phyloP scores from a whole-genome alignment of 2,113 vertebrate genomes.

The Stegostoma tigrinum region DNA sequence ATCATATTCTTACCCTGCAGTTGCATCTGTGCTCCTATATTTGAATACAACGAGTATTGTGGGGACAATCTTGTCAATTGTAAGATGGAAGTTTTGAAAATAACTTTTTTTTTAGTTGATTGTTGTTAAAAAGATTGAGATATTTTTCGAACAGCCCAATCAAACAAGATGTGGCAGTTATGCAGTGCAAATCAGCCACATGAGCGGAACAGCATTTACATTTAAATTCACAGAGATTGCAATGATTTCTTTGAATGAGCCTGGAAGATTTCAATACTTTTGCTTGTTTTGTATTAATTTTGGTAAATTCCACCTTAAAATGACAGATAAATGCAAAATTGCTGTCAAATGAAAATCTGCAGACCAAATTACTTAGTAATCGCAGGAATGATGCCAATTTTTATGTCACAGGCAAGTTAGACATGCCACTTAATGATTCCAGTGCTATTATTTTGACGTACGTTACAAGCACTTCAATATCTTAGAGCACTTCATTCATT shows the following conservation, averaged over 20 bases:
- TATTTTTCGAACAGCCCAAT: background rate
- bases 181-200: background rate
- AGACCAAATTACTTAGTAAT: background rate
- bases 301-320: background rate
- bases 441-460: background rate
- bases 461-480: too few relatives aligned
- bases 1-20: too few relatives aligned
- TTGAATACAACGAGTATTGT: background rate
- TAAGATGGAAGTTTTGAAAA: background rate
- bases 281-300: background rate
- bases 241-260: background rate
- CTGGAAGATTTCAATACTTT: background rate
- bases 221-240: background rate
- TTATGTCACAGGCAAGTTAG: background rate
- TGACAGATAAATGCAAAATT: background rate
- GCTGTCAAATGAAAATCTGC: background rate
- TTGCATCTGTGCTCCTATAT: background rate
- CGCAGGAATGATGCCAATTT: background rate
- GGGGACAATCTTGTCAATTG: background rate
- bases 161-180: constrained; percentile 6
- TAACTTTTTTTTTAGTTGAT: background rate
- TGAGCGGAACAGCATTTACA: background rate
- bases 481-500: too few relatives aligned
- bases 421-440: background rate
- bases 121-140: background rate